phyloP scores from a whole-genome alignment of 2,797 vertebrate species.

The Arnoldichthys spilopterus region DNA sequence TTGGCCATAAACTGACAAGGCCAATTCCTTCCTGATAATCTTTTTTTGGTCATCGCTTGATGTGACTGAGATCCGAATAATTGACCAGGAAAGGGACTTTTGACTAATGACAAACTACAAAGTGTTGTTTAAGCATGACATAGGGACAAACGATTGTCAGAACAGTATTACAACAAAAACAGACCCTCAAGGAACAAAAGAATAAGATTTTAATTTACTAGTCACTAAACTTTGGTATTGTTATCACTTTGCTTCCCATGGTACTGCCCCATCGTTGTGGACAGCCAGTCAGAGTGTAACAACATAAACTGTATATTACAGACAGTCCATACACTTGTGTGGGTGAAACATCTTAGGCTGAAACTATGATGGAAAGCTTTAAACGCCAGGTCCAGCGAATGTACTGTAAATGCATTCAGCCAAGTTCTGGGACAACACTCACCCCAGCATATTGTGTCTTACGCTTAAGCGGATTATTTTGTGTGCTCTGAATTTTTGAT shows the following conservation, averaged over 20 bases:
- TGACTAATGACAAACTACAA: too few species aligned
- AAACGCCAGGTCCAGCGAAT: neutral
- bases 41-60: neutral
- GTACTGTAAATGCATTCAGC: constrained; percentile 15
- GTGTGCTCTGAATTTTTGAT: constrained; percentile 68
- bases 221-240: too few species aligned
- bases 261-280: too few species aligned
- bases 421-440: constrained; percentile 33
- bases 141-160: too few species aligned
- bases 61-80: neutral
- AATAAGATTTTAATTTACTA: too few species aligned
- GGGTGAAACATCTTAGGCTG: neutral
- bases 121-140: too few species aligned
- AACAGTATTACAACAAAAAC: too few species aligned
- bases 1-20: neutral
- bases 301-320: too few species aligned
- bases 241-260: too few species aligned
- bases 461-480: constrained; percentile 73
- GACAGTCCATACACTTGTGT: neutral
- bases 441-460: constrained; percentile 62
- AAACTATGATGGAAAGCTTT: neutral
- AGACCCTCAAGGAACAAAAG: too few species aligned
- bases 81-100: neutral
- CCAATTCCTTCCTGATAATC: neutral
- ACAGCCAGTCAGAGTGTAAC: neutral